Percentiles rank a stretch among this genome's conserved stretches.
These are phyloP conservation scores for Hirundo rustica DNA, from an alignment of 2,797 vertebrate genomes.

Conservation along the genomic window DNA sequence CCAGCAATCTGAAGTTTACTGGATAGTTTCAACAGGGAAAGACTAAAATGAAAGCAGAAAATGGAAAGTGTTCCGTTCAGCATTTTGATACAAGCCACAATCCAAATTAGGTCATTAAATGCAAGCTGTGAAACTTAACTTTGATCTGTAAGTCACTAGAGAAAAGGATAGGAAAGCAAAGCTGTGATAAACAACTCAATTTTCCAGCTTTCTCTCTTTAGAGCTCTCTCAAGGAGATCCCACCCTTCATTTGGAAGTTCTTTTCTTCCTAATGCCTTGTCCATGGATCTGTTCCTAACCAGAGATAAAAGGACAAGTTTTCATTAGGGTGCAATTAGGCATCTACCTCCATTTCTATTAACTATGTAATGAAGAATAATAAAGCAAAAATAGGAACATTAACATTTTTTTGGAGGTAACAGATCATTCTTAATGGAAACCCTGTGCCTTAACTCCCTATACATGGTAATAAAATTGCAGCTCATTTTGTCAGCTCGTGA, in stretches of 20 bases:
- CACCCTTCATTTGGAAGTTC: not conserved
- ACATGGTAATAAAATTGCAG: not conserved
- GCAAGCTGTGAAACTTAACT: conserved; percentile 25
- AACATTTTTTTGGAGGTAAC: conserved; percentile 33
- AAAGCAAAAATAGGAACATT: conserved; percentile 43
- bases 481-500: not conserved
- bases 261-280: not conserved
- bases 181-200: not conserved
- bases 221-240: not conserved
- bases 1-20: not conserved
- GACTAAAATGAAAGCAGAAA: not conserved
- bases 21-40: not conserved
- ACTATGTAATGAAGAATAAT: conserved; percentile 30
- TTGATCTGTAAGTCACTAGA: not conserved
- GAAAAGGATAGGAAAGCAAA: not conserved
- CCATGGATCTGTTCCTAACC: not conserved
- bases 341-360: conserved; percentile 2
- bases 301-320: conserved; percentile 27
- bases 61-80: not conserved
- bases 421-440: conserved; percentile 50
- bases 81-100: not conserved
- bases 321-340: conserved; percentile 33
- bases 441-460: not conserved
- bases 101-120: conserved; percentile 37
- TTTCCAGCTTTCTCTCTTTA: not conserved